These are phyloP conservation scores for Caretta caretta DNA, from an alignment of 2,113 vertebrate species.

Conservation along the genomic window DNA sequence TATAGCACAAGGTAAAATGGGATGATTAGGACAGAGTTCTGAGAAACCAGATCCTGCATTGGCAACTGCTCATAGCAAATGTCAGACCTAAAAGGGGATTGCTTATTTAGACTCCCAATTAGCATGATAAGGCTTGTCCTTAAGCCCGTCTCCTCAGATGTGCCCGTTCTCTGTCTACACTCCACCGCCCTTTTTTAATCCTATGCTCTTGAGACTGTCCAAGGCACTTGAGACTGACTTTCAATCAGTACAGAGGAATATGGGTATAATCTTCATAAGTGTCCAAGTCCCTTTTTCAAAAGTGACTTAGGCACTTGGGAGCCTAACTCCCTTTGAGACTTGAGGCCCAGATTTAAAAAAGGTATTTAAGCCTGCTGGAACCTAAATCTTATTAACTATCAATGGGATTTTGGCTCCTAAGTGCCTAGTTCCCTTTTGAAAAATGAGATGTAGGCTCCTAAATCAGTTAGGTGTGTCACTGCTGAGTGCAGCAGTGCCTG, in stretches of 20 bases:
- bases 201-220: background rate
- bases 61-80: background rate
- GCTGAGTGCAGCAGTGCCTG: too few species aligned
- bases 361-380: too few species aligned
- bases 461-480: too few species aligned
- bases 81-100: background rate
- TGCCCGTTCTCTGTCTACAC: accelerated
- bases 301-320: background rate
- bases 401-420: too few species aligned
- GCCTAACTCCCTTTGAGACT: background rate
- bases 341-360: background rate
- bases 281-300: background rate
- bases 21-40: background rate
- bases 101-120: background rate
- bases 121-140: background rate
- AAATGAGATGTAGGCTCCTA: too few species aligned
- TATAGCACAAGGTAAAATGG: background rate
- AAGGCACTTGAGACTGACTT: background rate
- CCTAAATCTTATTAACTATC: too few species aligned
- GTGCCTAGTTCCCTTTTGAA: too few species aligned
- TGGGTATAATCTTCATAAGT: background rate
- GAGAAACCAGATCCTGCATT: background rate
- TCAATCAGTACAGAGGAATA: background rate
- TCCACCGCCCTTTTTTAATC: background rate
- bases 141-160: background rate